phyloP scores from a whole-genome alignment of 2,797 vertebrate species.

The Myotis pilosus region DNA sequence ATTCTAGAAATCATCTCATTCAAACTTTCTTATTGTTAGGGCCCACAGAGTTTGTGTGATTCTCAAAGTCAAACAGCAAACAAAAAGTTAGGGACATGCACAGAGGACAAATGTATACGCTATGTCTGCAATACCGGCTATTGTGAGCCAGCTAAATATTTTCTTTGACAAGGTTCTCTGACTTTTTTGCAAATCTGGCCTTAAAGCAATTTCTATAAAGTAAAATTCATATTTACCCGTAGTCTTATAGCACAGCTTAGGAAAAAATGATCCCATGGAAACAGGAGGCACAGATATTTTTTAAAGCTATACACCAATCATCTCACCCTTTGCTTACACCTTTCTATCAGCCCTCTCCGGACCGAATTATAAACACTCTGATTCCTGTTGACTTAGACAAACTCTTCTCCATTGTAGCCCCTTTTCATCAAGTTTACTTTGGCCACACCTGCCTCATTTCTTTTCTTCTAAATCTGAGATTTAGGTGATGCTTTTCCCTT shows the following conservation, averaged over 20 bases:
- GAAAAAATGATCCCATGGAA: neutral
- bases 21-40: conserved; percentile 41
- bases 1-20: conserved; percentile 48
- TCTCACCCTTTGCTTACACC: neutral
- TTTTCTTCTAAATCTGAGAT: neutral
- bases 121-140: neutral
- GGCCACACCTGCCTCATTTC: neutral
- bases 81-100: neutral
- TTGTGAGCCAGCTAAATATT: neutral
- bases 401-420: neutral
- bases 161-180: conserved; percentile 1
- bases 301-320: conserved; percentile 31
- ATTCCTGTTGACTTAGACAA: neutral
- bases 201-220: conserved; percentile 46
- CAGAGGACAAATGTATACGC: neutral
- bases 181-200: conserved; percentile 24
- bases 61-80: conserved; percentile 38
- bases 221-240: conserved; percentile 42
- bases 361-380: neutral
- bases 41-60: neutral
- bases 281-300: conserved; percentile 2
- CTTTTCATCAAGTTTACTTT: neutral
- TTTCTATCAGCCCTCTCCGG: neutral
- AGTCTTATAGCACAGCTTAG: conserved; percentile 8
- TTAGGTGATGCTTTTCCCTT: neutral